A percentile compares a stretch with the other conserved stretches of the same genome.
Evolutionary conservation across 2,888 invertebrate genomes (phyloP).

Genomic region (Synergus japonicus): DNA sequence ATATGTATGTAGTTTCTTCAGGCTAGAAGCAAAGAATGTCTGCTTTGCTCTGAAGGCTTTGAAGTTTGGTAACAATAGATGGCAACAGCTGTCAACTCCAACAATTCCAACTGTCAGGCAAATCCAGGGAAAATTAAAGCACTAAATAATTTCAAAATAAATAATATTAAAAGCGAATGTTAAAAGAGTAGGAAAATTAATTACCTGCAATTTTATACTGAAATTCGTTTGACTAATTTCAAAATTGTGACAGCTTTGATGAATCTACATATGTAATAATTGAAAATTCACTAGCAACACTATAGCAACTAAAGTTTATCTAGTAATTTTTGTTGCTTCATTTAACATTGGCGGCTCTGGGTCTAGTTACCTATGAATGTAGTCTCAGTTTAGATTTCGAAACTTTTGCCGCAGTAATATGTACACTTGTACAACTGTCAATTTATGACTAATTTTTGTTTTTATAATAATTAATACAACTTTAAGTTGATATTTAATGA

Average conservation of each 20-base stretch:
- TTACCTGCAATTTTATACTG: neutral
- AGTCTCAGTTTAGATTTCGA: neutral
- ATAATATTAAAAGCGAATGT: too few relatives aligned
- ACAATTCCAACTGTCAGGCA: neutral
- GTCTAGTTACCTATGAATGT: neutral
- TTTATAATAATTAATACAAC: neutral
- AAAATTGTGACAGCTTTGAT: neutral
- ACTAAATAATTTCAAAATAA: too few relatives aligned
- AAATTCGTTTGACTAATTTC: neutral
- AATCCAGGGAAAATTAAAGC: neutral
- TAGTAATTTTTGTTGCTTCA: neutral
- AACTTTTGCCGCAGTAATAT: neutral
- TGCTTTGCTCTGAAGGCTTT: neutral
- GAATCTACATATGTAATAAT: too few relatives aligned
- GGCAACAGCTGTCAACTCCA: neutral
- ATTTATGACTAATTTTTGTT: neutral
- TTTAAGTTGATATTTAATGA: constrained; percentile 6
- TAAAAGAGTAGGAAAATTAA: neutral
- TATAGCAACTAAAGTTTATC: neutral
- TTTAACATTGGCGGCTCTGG: neutral
- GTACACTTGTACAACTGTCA: neutral
- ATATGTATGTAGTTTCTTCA: too few relatives aligned
- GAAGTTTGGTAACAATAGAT: neutral
- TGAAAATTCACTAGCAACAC: neutral
- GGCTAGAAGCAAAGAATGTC: neutral